phyloP scores from a whole-genome alignment of 1,140 invertebrate genomes.

The Cephus cinctus region DNA sequence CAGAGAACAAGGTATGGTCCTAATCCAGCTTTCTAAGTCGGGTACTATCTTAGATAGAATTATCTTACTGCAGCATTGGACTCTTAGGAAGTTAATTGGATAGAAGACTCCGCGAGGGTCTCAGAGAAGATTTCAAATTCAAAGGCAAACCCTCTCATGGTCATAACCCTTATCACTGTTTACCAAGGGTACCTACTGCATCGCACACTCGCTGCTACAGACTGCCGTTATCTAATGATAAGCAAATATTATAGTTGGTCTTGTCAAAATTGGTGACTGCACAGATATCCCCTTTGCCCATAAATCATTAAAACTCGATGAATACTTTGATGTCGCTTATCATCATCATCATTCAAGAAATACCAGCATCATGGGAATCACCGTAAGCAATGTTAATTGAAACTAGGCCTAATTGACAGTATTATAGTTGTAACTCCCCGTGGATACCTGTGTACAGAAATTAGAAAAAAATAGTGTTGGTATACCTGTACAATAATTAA shows the following conservation, averaged over 20 bases:
- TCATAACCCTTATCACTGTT: slow-evolving; percentile 22
- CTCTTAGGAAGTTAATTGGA: slow-evolving; percentile 45
- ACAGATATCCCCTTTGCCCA: too few relatives aligned
- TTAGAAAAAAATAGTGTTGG: too few relatives aligned
- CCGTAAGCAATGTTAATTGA: too few relatives aligned
- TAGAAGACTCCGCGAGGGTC: slow-evolving; percentile 31
- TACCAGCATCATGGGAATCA: too few relatives aligned
- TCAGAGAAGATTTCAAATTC: slow-evolving; percentile 30
- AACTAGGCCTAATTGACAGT: too few relatives aligned
- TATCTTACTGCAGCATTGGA: slow-evolving; percentile 38
- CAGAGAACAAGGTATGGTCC: too few relatives aligned
- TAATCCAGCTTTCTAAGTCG: slow-evolving; percentile 19
- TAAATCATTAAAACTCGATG: too few relatives aligned
- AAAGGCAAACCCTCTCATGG: slow-evolving; percentile 29
- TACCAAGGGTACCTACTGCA: not conserved
- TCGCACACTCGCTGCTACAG: not conserved
- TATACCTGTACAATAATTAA: too few relatives aligned
- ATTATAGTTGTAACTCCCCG: too few relatives aligned
- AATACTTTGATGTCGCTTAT: too few relatives aligned
- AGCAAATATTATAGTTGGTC: not conserved
- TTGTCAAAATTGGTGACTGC: not conserved
- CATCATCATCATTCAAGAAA: too few relatives aligned
- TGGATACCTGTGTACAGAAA: too few relatives aligned
- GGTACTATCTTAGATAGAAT: slow-evolving; percentile 42
- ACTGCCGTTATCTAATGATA: not conserved